A percentile compares a stretch with the other conserved stretches of the same genome.
Conservation (phyloP, 2,797 vertebrate species). For the Gymnoscopelus braueri region DNA sequence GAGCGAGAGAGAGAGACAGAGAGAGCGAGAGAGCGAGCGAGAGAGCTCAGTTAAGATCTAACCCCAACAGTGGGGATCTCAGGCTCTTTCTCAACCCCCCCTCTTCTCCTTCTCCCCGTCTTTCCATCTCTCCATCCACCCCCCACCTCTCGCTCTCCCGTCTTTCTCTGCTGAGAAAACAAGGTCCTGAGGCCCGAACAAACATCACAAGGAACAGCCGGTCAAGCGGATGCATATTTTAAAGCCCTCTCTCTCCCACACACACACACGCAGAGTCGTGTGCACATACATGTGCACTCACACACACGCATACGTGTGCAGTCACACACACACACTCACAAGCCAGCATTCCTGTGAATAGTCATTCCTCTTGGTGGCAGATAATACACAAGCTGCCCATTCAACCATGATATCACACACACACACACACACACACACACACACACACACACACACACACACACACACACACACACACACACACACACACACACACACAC, state of each 20-base stretch:
- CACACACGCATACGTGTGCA: slow-evolving; percentile 1
- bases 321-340: background rate
- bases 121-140: no score
- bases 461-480: slow-evolving; percentile 20
- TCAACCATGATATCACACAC: slow-evolving; percentile 52
- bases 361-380: slow-evolving; percentile 44
- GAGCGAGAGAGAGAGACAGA: background rate
- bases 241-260: slow-evolving; percentile 11
- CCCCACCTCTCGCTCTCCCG: background rate
- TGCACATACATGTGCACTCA: background rate
- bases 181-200: slow-evolving; percentile 22
- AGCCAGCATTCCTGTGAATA: slow-evolving; percentile 52
- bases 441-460: slow-evolving; percentile 17
- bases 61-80: background rate
- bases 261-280: background rate
- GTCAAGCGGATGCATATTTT: slow-evolving; percentile 51
- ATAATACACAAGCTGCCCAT: slow-evolving; percentile 68
- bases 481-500: slow-evolving; percentile 26
- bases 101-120: background rate
- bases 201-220: slow-evolving; percentile 27
- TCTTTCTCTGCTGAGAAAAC: slow-evolving; percentile 27
- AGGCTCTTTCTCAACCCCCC: background rate
- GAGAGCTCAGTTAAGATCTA: background rate
- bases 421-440: background rate
- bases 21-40: background rate